Base-by-base conservation (phyloP, 2,888 invertebrate species). In the Caenorhabditis afra region DNA sequence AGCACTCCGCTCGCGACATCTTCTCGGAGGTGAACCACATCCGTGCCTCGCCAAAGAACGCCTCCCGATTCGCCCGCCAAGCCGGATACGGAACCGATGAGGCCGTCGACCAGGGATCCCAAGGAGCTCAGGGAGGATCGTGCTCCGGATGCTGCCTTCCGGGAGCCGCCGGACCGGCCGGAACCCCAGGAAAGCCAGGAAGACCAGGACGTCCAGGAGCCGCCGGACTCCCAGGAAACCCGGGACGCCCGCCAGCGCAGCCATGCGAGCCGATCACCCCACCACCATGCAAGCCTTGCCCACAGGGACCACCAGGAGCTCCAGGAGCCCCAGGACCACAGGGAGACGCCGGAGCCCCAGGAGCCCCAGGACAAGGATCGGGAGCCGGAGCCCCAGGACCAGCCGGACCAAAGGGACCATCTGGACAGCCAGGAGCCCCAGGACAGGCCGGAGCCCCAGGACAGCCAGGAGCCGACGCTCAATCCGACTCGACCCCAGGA, bases 21-120 rank as follows among this genome's bases (percentile, higher is more conserved):
- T 86, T 84, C 83, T 64, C 83, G n/a, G 86, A 86, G 71, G 85
- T 86, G 22, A 85, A 82, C 79, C 81, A 83, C 58, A 77, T 86
- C 64, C 83, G 84, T 73, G 70, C 65, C 23, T 23, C 37, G 29
- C 79, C 79, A 70, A 68, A 76, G 70, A 82, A 76, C 45, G 68
- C 79, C 20, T 57, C 81, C 16, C 80, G 87, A 37, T 81, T 84
- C 45, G 83, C 82, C 52, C 84, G 87, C 79, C 86, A 86, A 79
- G 83, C 82, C 22, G 79, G 80, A 64, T 81, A 83, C 73, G 84
- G 76, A 58, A 47, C 75, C 14, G 73, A 79, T 58, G 75, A 59
- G 35, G 74, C 73, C 47, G 77, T 71, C 35, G 65, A 65, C 55
- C 52, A 52, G 22, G 77, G 70, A 64, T 41, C 22, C 23, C 57